Evolutionary conservation across 2,797 vertebrate genomes (phyloP), one percentile per base, ranked within the genome.

Genomic region (Tamandua tetradactyla): DNA sequence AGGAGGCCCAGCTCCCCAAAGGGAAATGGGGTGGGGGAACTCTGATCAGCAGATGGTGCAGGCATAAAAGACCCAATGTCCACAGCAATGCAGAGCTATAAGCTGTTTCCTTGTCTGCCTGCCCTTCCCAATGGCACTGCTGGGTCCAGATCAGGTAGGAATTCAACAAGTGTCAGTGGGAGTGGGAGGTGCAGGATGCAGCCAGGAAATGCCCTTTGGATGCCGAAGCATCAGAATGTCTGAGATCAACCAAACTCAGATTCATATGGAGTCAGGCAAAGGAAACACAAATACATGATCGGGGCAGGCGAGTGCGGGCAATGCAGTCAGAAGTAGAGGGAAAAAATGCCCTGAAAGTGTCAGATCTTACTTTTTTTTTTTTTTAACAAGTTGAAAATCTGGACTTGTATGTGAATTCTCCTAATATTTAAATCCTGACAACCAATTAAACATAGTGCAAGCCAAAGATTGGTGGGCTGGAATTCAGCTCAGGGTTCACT

Each of bases 11-110:
- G 23, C 44, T 11, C 52, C 18, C 32, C 35, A 35, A 64, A 68
- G 7, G 22, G 79, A 40, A 49, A 61, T 37, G 52, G 55, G 11
- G 13, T 6, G 13, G 22, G 20, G 18, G 8, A 20, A 55, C 10
- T 71, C 61, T 35, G 40, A 42, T n/a, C 61, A 37, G n/a, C 35
- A 75, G 68, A 68, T 20, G 49, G 30, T 64, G 37, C 27, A 30
- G 15, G 22, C 57, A 57, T n/a, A 91, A 25, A 75, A 66, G 37
- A 14, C 30, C 3, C 40, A 30, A 42, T 15, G 32, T 22, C 32
- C 71, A 64, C 5, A 0, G 20, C 18, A 44, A 44, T 1, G 0
- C 3, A 8, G 84, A 10, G 37, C 32, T 59, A 2, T 9, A 23
- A 44, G 42, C 44, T 14, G 18, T 72, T 64, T 35, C 44, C 55